Base-by-base conservation (phyloP, 64 coral and sea anemone species). In the Pocillopora verrucosa region DNA sequence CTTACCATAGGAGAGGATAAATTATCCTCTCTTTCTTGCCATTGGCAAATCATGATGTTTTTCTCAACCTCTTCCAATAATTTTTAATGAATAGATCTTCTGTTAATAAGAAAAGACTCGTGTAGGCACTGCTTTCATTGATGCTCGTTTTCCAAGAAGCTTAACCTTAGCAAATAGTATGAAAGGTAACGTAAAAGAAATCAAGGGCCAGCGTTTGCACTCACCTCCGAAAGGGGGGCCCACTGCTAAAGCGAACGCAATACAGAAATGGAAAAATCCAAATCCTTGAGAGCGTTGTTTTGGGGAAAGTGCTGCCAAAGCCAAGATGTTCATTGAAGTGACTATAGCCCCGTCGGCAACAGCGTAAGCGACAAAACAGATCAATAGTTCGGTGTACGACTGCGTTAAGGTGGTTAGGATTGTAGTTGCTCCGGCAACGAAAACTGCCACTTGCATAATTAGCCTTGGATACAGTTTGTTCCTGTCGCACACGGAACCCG, bases 151-250 rank as follows among this genome's bases (percentile, higher is more conserved):
- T 11, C 10, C 25, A 75, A 75, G 34, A 14, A 13, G 0, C 41
- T 51, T 51, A 3, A 7, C 41, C 41, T 51, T 3, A 51, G 41
- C 0, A 51, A 51, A 51, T 51, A 7, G 3, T 51, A 51, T 4
- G 7, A 51, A 51, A 51, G 7, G 3, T 51, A 51, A 51, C 3
- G 41, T 51, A 51, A 51, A 51, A 51, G 3, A 51, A 51, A 30
- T 30, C 30, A 30, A 51, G 7, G 41, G 41, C 41, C 7, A 4
- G 41, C 41, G 41, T 51, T 51, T 51, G 15, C 14, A 79, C 38
- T 11, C 74, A 87, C 84, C 84, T 59, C 65, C 84, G 73, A 87
- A 87, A 14, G 84, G 84, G 9, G 84, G 84, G 59, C 84, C 84
- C 13, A 35, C 84, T 13, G 68, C 34, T 19, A 87, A 17, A 19